Conservation (phyloP, 2,113 vertebrate species). For the Dicaeum eximium region DNA sequence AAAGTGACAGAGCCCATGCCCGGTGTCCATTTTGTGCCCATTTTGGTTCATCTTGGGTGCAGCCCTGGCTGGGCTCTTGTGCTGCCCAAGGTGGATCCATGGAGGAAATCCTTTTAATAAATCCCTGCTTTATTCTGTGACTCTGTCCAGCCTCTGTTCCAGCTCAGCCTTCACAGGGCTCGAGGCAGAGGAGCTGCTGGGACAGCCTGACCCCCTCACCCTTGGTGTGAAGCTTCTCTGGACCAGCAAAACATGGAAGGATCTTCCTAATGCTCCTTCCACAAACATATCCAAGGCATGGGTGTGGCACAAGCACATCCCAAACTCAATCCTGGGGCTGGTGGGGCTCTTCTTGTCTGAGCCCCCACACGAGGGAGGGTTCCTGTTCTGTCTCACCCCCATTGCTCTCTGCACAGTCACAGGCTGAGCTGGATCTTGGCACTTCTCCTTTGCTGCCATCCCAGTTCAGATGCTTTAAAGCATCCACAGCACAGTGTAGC, state of each 20-base stretch:
- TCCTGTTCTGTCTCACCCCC: not conserved
- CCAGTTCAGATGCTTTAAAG: not conserved
- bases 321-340: not conserved
- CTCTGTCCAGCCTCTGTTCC: no score
- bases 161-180: no score
- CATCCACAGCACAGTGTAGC: no score
- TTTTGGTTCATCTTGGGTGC: no score
- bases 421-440: not conserved
- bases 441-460: not conserved
- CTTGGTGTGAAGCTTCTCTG: not conserved
- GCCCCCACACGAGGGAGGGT: rapidly evolving
- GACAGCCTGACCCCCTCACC: not conserved
- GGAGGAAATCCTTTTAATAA: no score
- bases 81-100: no score
- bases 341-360: not conserved
- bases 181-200: not conserved
- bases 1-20: no score
- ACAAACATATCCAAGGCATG: not conserved
- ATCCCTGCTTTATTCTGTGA: no score
- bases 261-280: not conserved
- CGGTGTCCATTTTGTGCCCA: no score
- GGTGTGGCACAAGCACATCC: not conserved
- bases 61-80: no score
- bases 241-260: rapidly evolving
- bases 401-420: not conserved